Percentiles rank a stretch among this genome's conserved stretches.
phyloP scores from a whole-genome alignment of 2,113 vertebrate species.

The Azemiops feae region DNA sequence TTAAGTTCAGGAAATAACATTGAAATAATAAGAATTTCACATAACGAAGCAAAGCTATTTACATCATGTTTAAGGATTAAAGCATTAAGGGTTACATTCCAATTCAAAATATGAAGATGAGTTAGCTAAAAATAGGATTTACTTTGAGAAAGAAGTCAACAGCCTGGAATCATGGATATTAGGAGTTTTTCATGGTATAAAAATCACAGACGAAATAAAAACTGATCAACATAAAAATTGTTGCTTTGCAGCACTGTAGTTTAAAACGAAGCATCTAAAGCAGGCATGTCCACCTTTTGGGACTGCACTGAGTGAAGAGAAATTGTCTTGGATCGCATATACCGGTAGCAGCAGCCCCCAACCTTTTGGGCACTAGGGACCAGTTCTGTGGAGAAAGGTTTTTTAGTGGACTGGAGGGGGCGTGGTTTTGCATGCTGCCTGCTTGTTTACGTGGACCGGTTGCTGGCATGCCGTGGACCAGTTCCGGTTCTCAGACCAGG shows the following conservation, averaged over 20 bases:
- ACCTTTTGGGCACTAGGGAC: no score
- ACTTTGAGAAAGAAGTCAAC: not conserved
- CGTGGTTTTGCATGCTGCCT: no score
- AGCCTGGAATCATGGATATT: not conserved
- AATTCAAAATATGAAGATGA: constrained; percentile 33
- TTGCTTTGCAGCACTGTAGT: not conserved
- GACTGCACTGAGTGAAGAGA: no score
- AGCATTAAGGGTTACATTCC: constrained; percentile 36
- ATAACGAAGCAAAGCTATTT: constrained; percentile 30
- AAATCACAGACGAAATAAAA: not conserved
- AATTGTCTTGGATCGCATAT: no score
- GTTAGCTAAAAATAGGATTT: constrained; percentile 7
- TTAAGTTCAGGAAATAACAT: not conserved
- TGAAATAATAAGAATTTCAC: constrained; percentile 2
- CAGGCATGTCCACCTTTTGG: no score
- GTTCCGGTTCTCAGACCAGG: no score
- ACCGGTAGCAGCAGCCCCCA: no score
- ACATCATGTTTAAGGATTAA: constrained; percentile 45
- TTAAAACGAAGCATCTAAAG: not conserved
- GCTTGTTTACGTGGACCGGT: no score
- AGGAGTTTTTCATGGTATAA: not conserved
- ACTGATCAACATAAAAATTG: not conserved
- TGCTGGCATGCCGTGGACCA: no score
- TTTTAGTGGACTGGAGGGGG: no score
- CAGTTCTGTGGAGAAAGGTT: no score